These are phyloP conservation scores for Meganola albula DNA, from an alignment of 2,888 invertebrate species.

Conservation along the genomic window DNA sequence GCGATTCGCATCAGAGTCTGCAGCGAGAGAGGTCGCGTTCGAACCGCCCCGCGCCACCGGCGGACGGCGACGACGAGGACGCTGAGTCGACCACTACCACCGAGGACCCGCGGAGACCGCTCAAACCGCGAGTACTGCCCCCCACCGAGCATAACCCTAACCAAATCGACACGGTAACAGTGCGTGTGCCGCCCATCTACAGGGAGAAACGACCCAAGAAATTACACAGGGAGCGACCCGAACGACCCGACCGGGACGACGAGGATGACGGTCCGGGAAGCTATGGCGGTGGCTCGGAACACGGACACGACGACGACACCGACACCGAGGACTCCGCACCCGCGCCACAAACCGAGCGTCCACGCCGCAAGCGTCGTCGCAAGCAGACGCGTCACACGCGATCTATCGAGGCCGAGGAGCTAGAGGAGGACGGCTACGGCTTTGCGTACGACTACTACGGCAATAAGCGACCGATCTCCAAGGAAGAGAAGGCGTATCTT, in stretches of 20 bases:
- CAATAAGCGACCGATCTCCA: constrained; percentile 49
- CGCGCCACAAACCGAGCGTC: constrained; percentile 42
- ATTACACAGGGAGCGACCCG: constrained; percentile 57
- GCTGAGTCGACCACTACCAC: constrained; percentile 64
- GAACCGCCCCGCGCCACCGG: constrained; percentile 37
- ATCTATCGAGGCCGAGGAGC: constrained; percentile 35
- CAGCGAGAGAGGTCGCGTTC: constrained; percentile 39
- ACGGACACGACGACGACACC: constrained; percentile 32
- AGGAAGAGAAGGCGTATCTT: constrained; percentile 54
- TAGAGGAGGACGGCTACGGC: constrained; percentile 54
- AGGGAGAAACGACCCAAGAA: constrained; percentile 64
- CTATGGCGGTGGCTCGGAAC: constrained; percentile 14
- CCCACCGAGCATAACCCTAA: constrained; percentile 71
- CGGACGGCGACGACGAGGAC: constrained; percentile 51
- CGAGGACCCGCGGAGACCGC: constrained; percentile 55
- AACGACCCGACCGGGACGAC: constrained; percentile 43
- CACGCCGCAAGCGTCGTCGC: constrained; percentile 46
- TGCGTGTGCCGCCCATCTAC: constrained; percentile 70
- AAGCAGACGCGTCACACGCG: constrained; percentile 49
- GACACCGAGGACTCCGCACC: constrained; percentile 47
- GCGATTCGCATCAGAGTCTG: constrained; percentile 41
- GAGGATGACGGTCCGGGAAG: constrained; percentile 15
- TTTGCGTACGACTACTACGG: too few relatives aligned
- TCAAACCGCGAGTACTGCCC: constrained; percentile 64
- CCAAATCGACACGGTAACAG: constrained; percentile 71